Base-by-base conservation (phyloP, 2,113 vertebrate species). In the Coptodon rendalli region DNA sequence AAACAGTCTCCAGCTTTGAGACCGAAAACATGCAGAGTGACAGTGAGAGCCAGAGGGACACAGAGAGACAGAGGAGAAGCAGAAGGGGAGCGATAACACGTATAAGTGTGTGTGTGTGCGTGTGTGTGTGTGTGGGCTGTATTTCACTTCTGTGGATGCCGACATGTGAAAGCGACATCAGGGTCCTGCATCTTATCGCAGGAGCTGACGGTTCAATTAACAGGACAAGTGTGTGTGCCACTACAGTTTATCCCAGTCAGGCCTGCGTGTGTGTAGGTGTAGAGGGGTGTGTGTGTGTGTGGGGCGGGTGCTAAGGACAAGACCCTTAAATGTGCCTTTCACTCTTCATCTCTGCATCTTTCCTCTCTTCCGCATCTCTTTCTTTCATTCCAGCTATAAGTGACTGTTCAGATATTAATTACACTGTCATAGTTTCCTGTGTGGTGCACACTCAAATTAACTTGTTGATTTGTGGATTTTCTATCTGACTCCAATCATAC, bases 121-220 rank as follows among this genome's bases (percentile, higher is more conserved):
- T 80, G 68, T 79, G 80, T 54, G 84, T 81, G 83, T n/a, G 87
- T 68, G 88, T 66, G 86, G 63, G 88, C 71, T 63, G 83, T 71
- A 87, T 66, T 91, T 92, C 53, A 84, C 83, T 82, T 54, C 56
- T 82, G 83, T 19, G 83, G 86, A 92, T 89, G 86, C 63, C 36
- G 89, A 93, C 92, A 92, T 87, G 90, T 87, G 92, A 86, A 89
- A 89, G 89, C 54, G 81, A 94, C 92, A 94, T 92, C 90, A 82
- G 83, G 83, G 85, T 87, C 92, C 89, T 89, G 91, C 88, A 89
- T 94, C 91, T 95, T 92, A 93, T 95, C 91, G 87, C 54, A 38
- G 85, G 61, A 71, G 90, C 85, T 94, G 95, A 94, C 89, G 93
- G 91, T 94, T 96, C 92, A 95, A 94, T 95, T 93, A 95, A 88